These are phyloP conservation scores for Homarus americanus DNA, from an alignment of 1,140 invertebrate species.

Conservation along the genomic window DNA sequence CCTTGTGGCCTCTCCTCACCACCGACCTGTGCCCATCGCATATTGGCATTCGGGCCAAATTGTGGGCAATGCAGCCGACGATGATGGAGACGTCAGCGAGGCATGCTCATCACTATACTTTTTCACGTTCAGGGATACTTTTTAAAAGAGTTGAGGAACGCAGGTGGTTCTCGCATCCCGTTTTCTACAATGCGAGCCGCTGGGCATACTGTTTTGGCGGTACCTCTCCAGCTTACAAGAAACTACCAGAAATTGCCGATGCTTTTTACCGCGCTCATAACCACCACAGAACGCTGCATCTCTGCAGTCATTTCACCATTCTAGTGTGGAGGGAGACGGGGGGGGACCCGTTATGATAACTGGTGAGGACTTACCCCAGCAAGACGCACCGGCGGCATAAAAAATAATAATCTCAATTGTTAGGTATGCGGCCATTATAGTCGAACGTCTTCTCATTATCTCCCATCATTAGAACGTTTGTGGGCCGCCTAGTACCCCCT, in stretches of 20 bases:
- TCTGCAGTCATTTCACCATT: not conserved
- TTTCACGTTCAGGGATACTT: slow-evolving; percentile 8
- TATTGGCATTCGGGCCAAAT: slow-evolving; percentile 34
- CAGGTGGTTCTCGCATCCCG: slow-evolving; percentile 16
- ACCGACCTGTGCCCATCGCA: slow-evolving; percentile 42
- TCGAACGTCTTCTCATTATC: slow-evolving; percentile 21
- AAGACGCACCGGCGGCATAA: not conserved
- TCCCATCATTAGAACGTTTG: slow-evolving; percentile 21
- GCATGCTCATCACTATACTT: slow-evolving; percentile 9
- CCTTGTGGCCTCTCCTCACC: not conserved
- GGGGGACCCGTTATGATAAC: not conserved
- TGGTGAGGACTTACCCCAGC: not conserved
- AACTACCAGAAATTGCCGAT: slow-evolving; percentile 14
- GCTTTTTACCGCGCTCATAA: not conserved
- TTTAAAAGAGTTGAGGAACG: not conserved
- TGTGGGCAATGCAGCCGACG: slow-evolving; percentile 19
- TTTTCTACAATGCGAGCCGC: slow-evolving; percentile 15
- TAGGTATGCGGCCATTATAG: slow-evolving; percentile 18
- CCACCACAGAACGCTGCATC: not conserved
- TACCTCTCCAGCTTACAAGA: not conserved
- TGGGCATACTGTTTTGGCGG: not conserved
- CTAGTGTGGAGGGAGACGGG: not conserved
- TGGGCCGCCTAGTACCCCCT: not conserved
- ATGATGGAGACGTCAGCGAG: slow-evolving; percentile 38
- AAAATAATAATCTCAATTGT: slow-evolving; percentile 16